phyloP scores from a whole-genome alignment of 2,113 vertebrate genomes.

The Eurypyga helias region DNA sequence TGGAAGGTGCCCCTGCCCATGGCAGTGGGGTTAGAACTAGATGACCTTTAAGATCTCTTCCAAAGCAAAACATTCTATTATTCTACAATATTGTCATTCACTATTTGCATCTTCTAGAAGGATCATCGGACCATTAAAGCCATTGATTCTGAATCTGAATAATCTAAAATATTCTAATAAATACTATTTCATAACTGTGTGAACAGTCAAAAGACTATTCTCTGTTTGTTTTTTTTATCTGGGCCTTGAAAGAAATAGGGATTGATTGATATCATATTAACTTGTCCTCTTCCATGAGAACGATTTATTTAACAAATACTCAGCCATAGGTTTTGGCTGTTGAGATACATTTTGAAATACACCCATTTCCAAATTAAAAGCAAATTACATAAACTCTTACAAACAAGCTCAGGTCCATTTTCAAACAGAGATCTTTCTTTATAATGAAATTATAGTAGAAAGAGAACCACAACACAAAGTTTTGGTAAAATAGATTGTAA shows the following conservation, averaged over 20 bases:
- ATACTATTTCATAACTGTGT: neutral
- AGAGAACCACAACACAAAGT: neutral
- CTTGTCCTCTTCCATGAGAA: neutral
- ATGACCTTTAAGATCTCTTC: too few relatives aligned
- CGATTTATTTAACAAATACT: slow-evolving; percentile 27
- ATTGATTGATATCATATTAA: neutral
- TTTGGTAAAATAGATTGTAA: neutral
- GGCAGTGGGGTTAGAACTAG: too few relatives aligned
- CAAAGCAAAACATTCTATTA: too few relatives aligned
- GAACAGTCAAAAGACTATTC: neutral
- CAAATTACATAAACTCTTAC: neutral
- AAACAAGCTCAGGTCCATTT: neutral
- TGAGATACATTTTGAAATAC: neutral
- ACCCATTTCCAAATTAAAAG: neutral
- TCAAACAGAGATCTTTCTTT: neutral
- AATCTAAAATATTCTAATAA: neutral
- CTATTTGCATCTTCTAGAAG: neutral
- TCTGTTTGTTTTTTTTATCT: neutral
- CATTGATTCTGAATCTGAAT: neutral
- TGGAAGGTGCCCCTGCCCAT: too few relatives aligned
- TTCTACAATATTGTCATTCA: neutral
- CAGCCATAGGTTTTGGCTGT: slow-evolving; percentile 23
- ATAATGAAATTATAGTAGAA: neutral
- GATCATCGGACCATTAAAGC: neutral
- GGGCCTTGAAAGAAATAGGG: neutral